Base-by-base conservation (phyloP, 1,140 invertebrate species). In the Papilio aristodemus region DNA sequence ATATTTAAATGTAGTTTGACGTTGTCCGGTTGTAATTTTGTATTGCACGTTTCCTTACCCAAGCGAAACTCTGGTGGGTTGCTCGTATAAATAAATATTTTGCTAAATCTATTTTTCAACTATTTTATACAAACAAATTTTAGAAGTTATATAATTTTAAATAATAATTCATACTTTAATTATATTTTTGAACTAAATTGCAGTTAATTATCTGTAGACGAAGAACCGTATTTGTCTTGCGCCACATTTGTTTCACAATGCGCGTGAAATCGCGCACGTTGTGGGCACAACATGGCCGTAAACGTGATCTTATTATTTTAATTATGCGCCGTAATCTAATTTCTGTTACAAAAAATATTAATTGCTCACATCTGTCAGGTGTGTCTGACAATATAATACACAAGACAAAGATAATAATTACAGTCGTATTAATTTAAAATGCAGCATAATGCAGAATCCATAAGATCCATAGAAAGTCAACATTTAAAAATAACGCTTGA, bases 241-340 rank as follows among this genome's bases (percentile, higher is more conserved):
- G 46, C 19, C 46, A 50, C 36, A n/a, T 38, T 38, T 14, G 1
- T 7, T 1, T 39, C 17, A 36, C 9, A 38, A 9, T 5, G 19
- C 17, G 59, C 59, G 36, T 13, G 13, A 60, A 37, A 2, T 39
- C 6, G 14, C 59, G 17, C 59, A 62, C 59, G 59, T 62, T 62
- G 36, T 62, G 36, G 5, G 54, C 14, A 27, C 13, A 60, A 58
- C 68, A 67, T 67, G 63, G 63, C n/a, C 37, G 32, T 32, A 71
- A 74, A 74, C 67, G 70, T 69, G 70, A 69, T 57, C 22, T 39
- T 9, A 54, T n/a, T 50, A 25, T 64, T 63, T 38, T 32, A 69
- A 68, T 27, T 39, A 62, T 9, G 11, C 7, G 3, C 17, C 17
- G 36, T 38, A 17, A 62, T 38, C 27, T 17, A n/a, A 54, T 54